Evolutionary conservation across 2,888 invertebrate species (phyloP).

Genomic region (Conistra vaccinii): DNA sequence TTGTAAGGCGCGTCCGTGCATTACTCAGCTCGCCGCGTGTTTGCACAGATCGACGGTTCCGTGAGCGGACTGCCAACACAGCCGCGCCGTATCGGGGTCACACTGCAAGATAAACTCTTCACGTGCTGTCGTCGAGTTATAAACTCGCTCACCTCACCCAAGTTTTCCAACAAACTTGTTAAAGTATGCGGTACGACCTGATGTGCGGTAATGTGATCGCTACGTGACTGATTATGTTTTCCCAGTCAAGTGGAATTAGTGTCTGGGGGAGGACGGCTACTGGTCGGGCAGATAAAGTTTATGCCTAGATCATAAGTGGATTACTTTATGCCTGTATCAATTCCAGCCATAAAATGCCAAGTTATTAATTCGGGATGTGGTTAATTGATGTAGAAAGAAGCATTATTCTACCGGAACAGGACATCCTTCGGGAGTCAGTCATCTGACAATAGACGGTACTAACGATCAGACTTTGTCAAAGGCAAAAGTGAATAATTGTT

Average conservation of each 20-base stretch:
- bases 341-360: background rate
- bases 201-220: slow-evolving; percentile 69
- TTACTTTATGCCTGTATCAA: slow-evolving; percentile 30
- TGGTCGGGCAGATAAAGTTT: slow-evolving; percentile 27
- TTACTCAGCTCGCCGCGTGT: slow-evolving; percentile 87
- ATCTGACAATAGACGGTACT: slow-evolving; percentile 16
- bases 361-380: slow-evolving; percentile 1
- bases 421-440: slow-evolving; percentile 25
- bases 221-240: slow-evolving; percentile 68
- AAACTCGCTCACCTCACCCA: slow-evolving; percentile 77
- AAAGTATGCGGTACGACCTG: slow-evolving; percentile 70
- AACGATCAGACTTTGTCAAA: slow-evolving; percentile 50
- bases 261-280: slow-evolving; percentile 35
- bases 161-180: slow-evolving; percentile 74
- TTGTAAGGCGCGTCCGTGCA: slow-evolving; percentile 86
- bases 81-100: slow-evolving; percentile 83
- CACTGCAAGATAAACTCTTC: slow-evolving; percentile 82
- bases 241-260: slow-evolving; percentile 54
- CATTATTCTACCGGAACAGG: slow-evolving; percentile 6
- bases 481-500: slow-evolving; percentile 59
- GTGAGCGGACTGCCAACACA: slow-evolving; percentile 82
- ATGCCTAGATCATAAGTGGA: slow-evolving; percentile 28
- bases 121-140: slow-evolving; percentile 79
- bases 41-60: slow-evolving; percentile 87
- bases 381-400: slow-evolving; percentile 23